phyloP scores from a whole-genome alignment of 1,140 invertebrate species.

The Drosophila bipectinata region DNA sequence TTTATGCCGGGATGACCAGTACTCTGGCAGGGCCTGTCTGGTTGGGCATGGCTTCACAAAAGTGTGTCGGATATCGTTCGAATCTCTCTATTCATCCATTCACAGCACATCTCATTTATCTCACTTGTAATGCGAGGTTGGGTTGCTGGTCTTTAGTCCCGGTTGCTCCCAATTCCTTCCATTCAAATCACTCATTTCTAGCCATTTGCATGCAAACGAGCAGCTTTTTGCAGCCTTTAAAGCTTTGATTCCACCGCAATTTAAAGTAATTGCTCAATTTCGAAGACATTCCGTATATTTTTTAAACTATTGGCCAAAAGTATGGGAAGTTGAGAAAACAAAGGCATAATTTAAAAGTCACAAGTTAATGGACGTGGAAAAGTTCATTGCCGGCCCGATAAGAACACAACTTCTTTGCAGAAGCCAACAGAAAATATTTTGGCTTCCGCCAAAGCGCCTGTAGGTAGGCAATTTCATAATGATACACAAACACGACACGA shows the following conservation, averaged over 20 bases:
- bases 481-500: conserved; percentile 53
- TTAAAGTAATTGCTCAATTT: not conserved
- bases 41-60: conserved; percentile 2
- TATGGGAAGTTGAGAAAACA: not conserved
- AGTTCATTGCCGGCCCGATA: conserved; percentile 14
- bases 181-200: conserved; percentile 7
- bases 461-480: conserved; percentile 58
- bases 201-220: conserved; percentile 1
- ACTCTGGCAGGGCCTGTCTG: conserved; percentile 14
- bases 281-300: not conserved
- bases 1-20: conserved; percentile 32
- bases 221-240: not conserved
- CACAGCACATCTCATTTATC: conserved; percentile 32
- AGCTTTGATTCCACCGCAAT: not conserved
- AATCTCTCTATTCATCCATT: conserved; percentile 17
- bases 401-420: conserved; percentile 5
- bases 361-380: conserved; percentile 4
- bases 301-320: not conserved
- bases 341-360: not conserved
- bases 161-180: not conserved
- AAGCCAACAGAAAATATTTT: conserved; percentile 10
- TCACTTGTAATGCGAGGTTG: conserved; percentile 24
- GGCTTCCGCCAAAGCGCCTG: conserved; percentile 43
- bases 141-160: not conserved
- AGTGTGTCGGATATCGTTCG: conserved; percentile 13